Base-by-base conservation (phyloP, 2,888 invertebrate genomes). In the Pollenia angustigena region DNA sequence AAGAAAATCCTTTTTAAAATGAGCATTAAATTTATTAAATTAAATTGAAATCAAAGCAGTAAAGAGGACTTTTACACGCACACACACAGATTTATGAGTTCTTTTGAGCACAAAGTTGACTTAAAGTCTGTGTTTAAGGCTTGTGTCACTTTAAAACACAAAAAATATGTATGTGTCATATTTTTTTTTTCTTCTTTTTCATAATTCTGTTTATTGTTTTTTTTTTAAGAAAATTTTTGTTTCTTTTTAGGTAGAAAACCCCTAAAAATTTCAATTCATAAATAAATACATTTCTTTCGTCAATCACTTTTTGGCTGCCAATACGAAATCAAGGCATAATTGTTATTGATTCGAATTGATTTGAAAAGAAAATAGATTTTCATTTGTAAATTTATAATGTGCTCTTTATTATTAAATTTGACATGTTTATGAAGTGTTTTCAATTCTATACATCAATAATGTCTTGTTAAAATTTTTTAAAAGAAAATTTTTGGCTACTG, bases 391-490 rank as follows among this genome's bases (percentile, higher is more conserved):
- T 79, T 60, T 60, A 71, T 50, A 68, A 68, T 72, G 44, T 50
- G 90, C 89, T 90, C 90, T 91, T 89, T 91, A 91, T 91, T 91
- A 86, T 91, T 91, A 86, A 81, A 90, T 91, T 90, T 91, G 91
- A 91, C 91, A 91, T 91, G 87, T 91, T 91, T 91, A 91, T 91
- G 91, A 91, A 91, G 91, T 91, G 91, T 68, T 62, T 76, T 18
- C 42, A 23, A 64, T 64, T 52, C 42, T 42, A 10, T 10, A 58
- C 44, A 23, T 56, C 56, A 71, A 14, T 32, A 32, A 48, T 46
- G 56, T 72, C 46, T 23, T 58, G 14, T 32, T 6, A 32, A 8
- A 32, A 58, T 54, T 52, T 0, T n/a, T n/a, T 0, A 58, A n/a
- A n/a, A 58, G 14, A 14, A 58, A 9, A 14, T 14, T 32, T 0